Evolutionary conservation across 2,113 vertebrate species (phyloP).

Genomic region (Chloropsis cyanopogon): DNA sequence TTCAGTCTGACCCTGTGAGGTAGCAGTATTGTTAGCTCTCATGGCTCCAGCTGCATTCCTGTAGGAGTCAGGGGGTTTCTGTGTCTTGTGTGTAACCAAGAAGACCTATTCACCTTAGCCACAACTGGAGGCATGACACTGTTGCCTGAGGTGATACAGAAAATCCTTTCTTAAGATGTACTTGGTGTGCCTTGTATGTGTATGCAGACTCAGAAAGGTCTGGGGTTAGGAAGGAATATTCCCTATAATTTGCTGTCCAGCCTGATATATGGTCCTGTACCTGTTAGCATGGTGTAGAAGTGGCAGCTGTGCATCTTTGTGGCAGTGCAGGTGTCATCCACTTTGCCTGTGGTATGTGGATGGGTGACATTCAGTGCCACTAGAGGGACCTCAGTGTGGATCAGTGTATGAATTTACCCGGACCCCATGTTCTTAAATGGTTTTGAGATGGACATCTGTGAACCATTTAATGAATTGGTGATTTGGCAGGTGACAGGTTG

Average conservation of each 20-base stretch:
- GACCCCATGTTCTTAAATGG: neutral
- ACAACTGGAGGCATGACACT: neutral
- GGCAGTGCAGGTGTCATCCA: neutral
- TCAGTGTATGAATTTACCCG: neutral
- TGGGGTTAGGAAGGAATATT: neutral
- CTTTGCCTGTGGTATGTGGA: neutral
- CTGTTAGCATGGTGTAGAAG: fast-evolving
- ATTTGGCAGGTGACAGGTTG: neutral
- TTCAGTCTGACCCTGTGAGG: neutral
- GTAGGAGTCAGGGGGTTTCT: neutral
- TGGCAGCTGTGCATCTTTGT: neutral
- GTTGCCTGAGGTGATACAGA: neutral
- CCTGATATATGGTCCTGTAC: neutral
- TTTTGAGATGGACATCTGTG: neutral
- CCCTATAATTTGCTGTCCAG: neutral
- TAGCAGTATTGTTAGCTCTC: neutral
- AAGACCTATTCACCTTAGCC: neutral
- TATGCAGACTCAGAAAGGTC: neutral
- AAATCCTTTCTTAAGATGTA: neutral
- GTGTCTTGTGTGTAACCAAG: neutral
- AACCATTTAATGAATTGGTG: neutral
- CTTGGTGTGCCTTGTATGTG: neutral
- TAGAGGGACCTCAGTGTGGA: neutral
- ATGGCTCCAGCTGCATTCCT: neutral
- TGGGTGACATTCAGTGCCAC: neutral